A percentile compares a stretch with the other conserved stretches of the same genome.
Conservation (phyloP, 2,797 vertebrate species). For the Crocidura indochinensis region DNA sequence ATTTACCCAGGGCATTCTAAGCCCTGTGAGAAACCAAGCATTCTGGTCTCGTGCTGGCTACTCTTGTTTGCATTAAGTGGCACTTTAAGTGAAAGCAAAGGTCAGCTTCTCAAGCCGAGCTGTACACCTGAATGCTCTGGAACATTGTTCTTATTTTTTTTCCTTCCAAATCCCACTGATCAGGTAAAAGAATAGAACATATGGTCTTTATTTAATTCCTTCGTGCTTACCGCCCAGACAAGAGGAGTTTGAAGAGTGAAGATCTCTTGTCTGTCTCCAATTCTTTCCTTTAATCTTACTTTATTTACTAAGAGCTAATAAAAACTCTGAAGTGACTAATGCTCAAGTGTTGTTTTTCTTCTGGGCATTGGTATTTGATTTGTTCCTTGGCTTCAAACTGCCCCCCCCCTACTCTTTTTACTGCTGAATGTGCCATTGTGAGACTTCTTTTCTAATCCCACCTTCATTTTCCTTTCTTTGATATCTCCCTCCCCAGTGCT, state of each 20-base stretch:
- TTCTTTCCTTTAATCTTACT: slow-evolving; percentile 85
- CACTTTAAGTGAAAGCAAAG: slow-evolving; percentile 68
- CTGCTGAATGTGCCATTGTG: slow-evolving; percentile 63
- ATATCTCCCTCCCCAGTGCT: slow-evolving; percentile 54
- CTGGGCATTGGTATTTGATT: slow-evolving; percentile 76
- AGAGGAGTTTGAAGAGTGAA: slow-evolving; percentile 79
- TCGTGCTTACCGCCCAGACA: slow-evolving; percentile 71
- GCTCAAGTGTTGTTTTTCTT: slow-evolving; percentile 81
- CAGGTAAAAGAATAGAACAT: slow-evolving; percentile 83
- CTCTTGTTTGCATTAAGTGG: slow-evolving; percentile 47
- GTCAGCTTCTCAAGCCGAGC: slow-evolving; percentile 53
- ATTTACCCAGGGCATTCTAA: slow-evolving; percentile 46
- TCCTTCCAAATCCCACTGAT: slow-evolving; percentile 65
- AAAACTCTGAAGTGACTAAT: slow-evolving; percentile 83
- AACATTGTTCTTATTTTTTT: slow-evolving; percentile 65
- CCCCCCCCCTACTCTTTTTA: slow-evolving; percentile 45
- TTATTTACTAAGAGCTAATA: slow-evolving; percentile 86
- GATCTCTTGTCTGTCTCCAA: slow-evolving; percentile 78
- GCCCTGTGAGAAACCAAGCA: slow-evolving; percentile 55
- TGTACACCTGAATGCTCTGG: slow-evolving; percentile 72
- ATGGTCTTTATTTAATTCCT: slow-evolving; percentile 81
- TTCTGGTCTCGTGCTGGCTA: neutral
- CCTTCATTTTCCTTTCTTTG: slow-evolving; percentile 59
- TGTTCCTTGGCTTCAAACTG: slow-evolving; percentile 52
- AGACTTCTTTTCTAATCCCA: slow-evolving; percentile 51